These are phyloP conservation scores for Sycobia sp. DNA, from an alignment of 1,140 invertebrate genomes.

Conservation along the genomic window DNA sequence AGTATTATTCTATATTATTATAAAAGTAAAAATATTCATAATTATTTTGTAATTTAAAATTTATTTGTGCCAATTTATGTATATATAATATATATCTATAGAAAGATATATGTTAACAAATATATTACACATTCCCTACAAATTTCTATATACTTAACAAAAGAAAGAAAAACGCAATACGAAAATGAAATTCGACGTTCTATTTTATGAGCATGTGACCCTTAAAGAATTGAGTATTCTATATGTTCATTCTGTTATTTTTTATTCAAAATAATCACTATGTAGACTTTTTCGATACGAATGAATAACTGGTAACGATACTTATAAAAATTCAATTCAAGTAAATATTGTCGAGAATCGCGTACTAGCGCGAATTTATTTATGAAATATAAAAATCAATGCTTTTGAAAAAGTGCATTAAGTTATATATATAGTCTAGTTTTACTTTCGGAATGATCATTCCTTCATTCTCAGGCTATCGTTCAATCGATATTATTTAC, in stretches of 20 bases:
- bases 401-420: conserved; percentile 26
- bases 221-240: conserved; percentile 18
- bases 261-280: conserved; percentile 16
- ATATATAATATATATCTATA: conserved; percentile 30
- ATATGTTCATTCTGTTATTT: neutral
- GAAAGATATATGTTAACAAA: conserved; percentile 31
- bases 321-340: conserved; percentile 31
- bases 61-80: conserved; percentile 35
- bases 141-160: conserved; percentile 22
- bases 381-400: conserved; percentile 31
- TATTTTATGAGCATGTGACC: neutral
- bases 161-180: conserved; percentile 3
- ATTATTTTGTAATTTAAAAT: conserved; percentile 30
- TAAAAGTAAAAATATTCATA: neutral
- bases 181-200: conserved; percentile 6
- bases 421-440: conserved; percentile 15
- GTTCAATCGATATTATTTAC: conserved; percentile 28
- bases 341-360: conserved; percentile 27
- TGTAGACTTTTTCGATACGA: conserved; percentile 9
- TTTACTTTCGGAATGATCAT: conserved; percentile 33
- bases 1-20: too few species aligned
- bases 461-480: conserved; percentile 21
- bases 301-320: conserved; percentile 21
- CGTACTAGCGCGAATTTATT: conserved; percentile 15
- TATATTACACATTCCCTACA: conserved; percentile 36